Base-by-base conservation (phyloP, 2,113 vertebrate species). In the Delphinapterus leucas region DNA sequence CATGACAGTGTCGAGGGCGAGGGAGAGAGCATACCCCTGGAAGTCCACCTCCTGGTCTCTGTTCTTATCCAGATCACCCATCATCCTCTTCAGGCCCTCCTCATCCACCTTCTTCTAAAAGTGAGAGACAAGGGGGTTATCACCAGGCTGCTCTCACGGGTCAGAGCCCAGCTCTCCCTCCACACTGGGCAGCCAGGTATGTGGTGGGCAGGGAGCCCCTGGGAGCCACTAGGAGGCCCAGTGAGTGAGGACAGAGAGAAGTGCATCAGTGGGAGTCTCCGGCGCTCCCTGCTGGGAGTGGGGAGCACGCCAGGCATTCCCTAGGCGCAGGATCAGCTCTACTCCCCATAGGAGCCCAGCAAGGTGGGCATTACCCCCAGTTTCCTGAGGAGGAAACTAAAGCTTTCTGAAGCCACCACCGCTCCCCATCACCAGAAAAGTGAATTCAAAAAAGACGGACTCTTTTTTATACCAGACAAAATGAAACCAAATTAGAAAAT, bases 31-130 rank as follows among this genome's bases (percentile, higher is more conserved):
- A 0, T 97, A 97, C 74, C 98, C 97, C 80, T 97, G 92, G 96
- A 98, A 97, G 63, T 97, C 96, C 74, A 97, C 68, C 41, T 97
- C 55, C 90, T 96, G 96, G 49, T 97, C 97, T 0, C 84, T 81
- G 73, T 98, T 96, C n/a, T 91, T 74, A 20, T 97, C 95, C 1
- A 98, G 81, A 25, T 77, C 21, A 1, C 86, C 21, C 95, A 97
- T 97, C 93, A 94, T 21, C 58, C 90, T 83, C 95, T 96, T 93
- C 53, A 96, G 77, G 1, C 94, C 94, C 7, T 93, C 90, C n/a
- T 97, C 97, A 8, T 97, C 76, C 13, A 93, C 90, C 73, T 94
- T 90, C 8, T 93, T 92, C 97, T 98, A 84, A 28, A 94, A 71
- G 31, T 2, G 12, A 49, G 28, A 84, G 21, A 55, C 18, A 73